Conservation (phyloP, 1,140 invertebrate genomes). For the Amphibalanus amphitrite region DNA sequence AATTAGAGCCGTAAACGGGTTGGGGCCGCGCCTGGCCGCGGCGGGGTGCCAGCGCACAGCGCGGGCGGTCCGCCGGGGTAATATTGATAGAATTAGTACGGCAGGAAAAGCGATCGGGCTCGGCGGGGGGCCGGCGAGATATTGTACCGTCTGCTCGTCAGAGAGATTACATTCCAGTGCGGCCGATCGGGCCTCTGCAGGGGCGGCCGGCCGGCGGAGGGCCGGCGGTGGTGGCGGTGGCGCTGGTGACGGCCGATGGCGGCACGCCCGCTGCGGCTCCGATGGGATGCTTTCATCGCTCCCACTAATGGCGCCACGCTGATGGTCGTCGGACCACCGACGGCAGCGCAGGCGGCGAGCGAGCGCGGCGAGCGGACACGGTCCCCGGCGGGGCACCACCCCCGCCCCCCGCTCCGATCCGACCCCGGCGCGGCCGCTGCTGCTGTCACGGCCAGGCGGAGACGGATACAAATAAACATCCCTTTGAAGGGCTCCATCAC, state of each 20-base stretch:
- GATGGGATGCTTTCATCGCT: neutral
- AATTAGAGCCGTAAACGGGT: conserved; percentile 1
- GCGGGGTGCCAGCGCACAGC: too few species aligned
- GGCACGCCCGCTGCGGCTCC: neutral
- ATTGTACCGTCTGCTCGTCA: neutral
- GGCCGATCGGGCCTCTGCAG: too few species aligned
- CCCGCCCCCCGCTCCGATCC: too few species aligned
- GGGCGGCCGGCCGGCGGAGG: too few species aligned
- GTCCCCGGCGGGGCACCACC: too few species aligned
- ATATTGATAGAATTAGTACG: conserved; percentile 1
- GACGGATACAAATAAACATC: too few species aligned
- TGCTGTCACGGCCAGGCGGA: too few species aligned
- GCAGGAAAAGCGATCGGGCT: neutral
- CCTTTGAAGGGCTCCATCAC: too few species aligned
- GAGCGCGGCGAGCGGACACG: neutral
- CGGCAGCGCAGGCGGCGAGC: neutral
- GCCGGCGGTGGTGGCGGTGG: too few species aligned
- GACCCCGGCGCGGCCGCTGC: too few species aligned
- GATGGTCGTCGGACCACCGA: neutral
- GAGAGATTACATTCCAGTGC: neutral
- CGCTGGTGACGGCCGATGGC: too few species aligned
- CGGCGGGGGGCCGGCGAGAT: neutral
- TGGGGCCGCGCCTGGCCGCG: neutral
- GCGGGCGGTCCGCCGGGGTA: neutral
- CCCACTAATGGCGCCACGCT: neutral